Evolutionary conservation across 2,113 vertebrate species (phyloP), one percentile per base, ranked within the genome.

Genomic region (Oxygymnocypris stewartii): DNA sequence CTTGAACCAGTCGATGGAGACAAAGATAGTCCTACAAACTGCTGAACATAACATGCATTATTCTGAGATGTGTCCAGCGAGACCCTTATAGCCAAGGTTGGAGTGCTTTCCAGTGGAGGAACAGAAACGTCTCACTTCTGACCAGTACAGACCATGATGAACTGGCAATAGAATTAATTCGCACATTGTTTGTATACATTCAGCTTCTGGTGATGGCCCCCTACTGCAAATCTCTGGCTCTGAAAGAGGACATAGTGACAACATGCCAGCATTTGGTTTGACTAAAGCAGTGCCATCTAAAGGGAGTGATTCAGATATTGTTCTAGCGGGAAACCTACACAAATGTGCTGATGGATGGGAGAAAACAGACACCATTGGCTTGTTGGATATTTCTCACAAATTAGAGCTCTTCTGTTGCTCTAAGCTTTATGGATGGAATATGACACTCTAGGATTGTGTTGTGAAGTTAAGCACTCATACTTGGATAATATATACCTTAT

Each of bases 191-290:
- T 76, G 73, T 76, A 63, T 63, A 73, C 73, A 28, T 61, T 63
- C n/a, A 65, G 74, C 23, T 61, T 78, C 40, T 65, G 61, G 57
- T 87, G 90, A 92, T 85, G 89, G 89, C 90, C 86, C 89, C 90
- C 90, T 89, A 13, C 88, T 11, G 90, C 89, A 90, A 89, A 42
- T 89, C 69, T 89, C 88, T 89, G 79, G 44, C 91, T 87, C 86
- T 83, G 11, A 90, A 86, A 84, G 84, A 79, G 90, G 86, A 87
- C 90, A 35, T 87, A 90, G 86, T 90, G 88, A 91, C 87, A 54
- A 83, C 18, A 20, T 81, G 92, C 90, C 90, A 92, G 76, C 77
- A 85, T 93, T 88, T 91, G 89, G 85, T 89, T 89, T 88, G 90
- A 90, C 82, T 92, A 87, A 92, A 90, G 61, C 42, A 74, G 84